A percentile compares a stretch with the other conserved stretches of the same genome.
Conservation (phyloP, 2,113 vertebrate genomes). For the Sander lucioperca region DNA sequence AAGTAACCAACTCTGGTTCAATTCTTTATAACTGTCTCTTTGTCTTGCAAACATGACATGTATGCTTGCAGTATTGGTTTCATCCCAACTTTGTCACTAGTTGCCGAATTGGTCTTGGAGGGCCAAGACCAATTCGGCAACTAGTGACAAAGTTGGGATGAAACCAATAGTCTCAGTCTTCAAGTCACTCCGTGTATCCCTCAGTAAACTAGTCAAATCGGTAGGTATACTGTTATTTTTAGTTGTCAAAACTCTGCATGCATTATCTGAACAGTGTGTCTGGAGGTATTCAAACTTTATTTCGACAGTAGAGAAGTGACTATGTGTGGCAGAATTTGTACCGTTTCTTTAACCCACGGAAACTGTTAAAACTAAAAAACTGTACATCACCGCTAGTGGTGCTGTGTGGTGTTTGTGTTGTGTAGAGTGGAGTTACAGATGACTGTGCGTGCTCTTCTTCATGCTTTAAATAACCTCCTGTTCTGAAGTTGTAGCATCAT, state of each 20-base stretch:
- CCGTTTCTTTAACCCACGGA: slow-evolving; percentile 16
- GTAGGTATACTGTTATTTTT: slow-evolving; percentile 30
- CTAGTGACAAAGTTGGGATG: no score
- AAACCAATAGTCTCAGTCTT: no score
- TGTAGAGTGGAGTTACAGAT: slow-evolving; percentile 38
- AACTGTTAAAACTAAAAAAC: slow-evolving; percentile 23
- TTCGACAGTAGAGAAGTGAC: slow-evolving; percentile 32
- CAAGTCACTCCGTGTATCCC: slow-evolving; percentile 17
- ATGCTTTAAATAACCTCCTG: slow-evolving; percentile 32
- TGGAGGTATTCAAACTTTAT: slow-evolving; percentile 35
- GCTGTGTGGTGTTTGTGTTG: slow-evolving; percentile 49
- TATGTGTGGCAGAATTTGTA: slow-evolving; percentile 25
- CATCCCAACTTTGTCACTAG: slow-evolving; percentile 14
- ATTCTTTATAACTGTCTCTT: slow-evolving; percentile 35
- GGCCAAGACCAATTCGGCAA: no score
- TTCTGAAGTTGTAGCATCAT: slow-evolving; percentile 64
- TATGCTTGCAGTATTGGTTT: slow-evolving; percentile 34
- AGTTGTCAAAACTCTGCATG: slow-evolving; percentile 52
- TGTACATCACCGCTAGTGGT: slow-evolving; percentile 31
- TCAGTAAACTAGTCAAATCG: slow-evolving; percentile 21
- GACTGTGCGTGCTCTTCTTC: slow-evolving; percentile 30
- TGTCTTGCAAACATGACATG: slow-evolving; percentile 43
- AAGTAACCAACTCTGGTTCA: slow-evolving; percentile 31
- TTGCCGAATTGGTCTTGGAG: slow-evolving; percentile 8
- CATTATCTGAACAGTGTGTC: slow-evolving; percentile 49